phyloP scores from a whole-genome alignment of 2,888 invertebrate genomes.

The Eurois occulta region DNA sequence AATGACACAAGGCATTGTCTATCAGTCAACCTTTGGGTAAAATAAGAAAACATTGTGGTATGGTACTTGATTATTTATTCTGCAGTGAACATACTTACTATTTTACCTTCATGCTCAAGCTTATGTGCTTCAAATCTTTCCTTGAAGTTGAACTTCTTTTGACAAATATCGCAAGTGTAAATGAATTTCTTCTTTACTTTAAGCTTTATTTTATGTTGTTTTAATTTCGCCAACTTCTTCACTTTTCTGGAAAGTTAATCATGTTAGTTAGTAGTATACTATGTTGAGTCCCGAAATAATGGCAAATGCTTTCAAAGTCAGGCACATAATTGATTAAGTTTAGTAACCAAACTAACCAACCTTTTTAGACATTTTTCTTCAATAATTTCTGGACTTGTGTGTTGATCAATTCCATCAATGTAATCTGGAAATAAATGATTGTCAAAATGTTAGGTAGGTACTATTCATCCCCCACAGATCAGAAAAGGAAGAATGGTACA shows the following conservation, averaged over 20 bases:
- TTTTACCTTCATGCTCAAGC: slow-evolving; percentile 81
- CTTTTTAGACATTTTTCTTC: slow-evolving; percentile 31
- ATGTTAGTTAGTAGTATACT: neutral
- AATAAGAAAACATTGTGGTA: too few relatives aligned
- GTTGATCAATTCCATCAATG: slow-evolving; percentile 25
- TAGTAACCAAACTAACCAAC: slow-evolving; percentile 40
- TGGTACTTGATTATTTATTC: too few relatives aligned
- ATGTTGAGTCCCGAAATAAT: too few relatives aligned
- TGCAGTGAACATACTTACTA: slow-evolving; percentile 72
- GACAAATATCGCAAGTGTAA: slow-evolving; percentile 81
- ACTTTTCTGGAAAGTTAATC: slow-evolving; percentile 58
- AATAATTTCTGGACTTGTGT: neutral
- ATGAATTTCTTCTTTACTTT: slow-evolving; percentile 72
- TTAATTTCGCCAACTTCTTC: slow-evolving; percentile 62
- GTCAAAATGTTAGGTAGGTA: neutral
- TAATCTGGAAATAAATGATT: slow-evolving; percentile 39
- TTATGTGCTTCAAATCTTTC: slow-evolving; percentile 84
- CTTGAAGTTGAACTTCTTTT: slow-evolving; percentile 78
- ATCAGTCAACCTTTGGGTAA: too few relatives aligned
- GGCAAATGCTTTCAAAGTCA: neutral
- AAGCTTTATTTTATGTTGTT: slow-evolving; percentile 63
- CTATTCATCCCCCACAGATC: neutral
- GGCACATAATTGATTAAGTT: neutral
- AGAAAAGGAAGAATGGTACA: neutral
- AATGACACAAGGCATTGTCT: too few relatives aligned